Evolutionary conservation across 2,888 invertebrate genomes (phyloP).

Genomic region (Ditula angustiorana): DNA sequence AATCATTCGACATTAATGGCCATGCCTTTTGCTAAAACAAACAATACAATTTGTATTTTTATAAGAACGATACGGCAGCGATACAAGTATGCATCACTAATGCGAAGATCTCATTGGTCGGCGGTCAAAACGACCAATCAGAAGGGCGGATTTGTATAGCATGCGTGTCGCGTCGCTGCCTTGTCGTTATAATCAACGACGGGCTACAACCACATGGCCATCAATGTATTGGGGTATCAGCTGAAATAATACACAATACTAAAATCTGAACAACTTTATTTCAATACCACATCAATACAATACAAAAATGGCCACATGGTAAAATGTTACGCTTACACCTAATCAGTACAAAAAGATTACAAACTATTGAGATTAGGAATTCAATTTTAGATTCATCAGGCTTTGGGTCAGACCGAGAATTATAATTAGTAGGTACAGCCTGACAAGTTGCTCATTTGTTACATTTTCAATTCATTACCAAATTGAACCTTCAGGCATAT

Average conservation of each 20-base stretch:
- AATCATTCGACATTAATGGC: constrained; percentile 77
- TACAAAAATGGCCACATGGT: constrained; percentile 83
- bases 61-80: too few species aligned
- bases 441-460: too few species aligned
- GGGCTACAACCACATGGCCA: constrained; percentile 82
- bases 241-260: constrained; percentile 72
- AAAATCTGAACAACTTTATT: constrained; percentile 67
- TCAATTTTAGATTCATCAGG: constrained; percentile 23
- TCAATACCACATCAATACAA: constrained; percentile 61
- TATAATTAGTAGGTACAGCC: too few species aligned
- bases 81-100: too few species aligned
- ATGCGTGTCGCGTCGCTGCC: too few species aligned
- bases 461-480: too few species aligned
- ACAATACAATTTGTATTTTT: too few species aligned
- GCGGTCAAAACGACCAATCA: too few species aligned
- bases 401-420: constrained; percentile 13
- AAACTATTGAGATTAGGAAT: constrained; percentile 36
- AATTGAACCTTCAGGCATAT: too few species aligned
- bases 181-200: too few species aligned
- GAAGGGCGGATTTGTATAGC: too few species aligned
- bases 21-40: constrained; percentile 61
- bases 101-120: too few species aligned
- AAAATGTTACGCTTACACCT: constrained; percentile 52
- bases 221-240: constrained; percentile 67
- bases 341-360: constrained; percentile 42